Evolutionary conservation across 2,888 invertebrate genomes (phyloP).

Genomic region (Pinctada fucata): DNA sequence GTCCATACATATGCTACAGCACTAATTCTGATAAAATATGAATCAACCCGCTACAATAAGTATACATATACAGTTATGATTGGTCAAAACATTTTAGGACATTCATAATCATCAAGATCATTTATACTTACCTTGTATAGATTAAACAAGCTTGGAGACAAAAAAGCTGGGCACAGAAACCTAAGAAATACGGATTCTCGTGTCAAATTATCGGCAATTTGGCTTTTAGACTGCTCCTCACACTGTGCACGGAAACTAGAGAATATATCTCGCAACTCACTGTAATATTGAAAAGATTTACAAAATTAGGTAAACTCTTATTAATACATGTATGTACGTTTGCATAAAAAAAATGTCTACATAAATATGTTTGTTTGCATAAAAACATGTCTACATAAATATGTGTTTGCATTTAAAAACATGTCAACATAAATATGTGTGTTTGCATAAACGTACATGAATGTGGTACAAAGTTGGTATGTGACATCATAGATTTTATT

Average conservation of each 20-base stretch:
- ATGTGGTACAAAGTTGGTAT: no score
- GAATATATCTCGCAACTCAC: conserved; percentile 81
- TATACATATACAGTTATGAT: no score
- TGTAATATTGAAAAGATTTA: conserved; percentile 52
- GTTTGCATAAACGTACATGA: no score
- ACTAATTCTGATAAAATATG: no score
- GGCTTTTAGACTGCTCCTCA: conserved; percentile 86
- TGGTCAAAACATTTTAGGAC: not conserved
- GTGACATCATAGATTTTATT: no score
- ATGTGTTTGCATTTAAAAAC: no score
- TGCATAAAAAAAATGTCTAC: not conserved
- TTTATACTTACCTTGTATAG: conserved; percentile 87
- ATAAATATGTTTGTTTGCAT: no score
- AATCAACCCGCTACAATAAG: not conserved
- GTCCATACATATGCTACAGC: no score
- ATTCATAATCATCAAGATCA: not conserved
- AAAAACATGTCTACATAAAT: no score
- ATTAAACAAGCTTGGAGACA: conserved; percentile 94
- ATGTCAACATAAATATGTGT: no score
- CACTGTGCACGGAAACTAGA: conserved; percentile 89
- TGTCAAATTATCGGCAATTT: conserved; percentile 94
- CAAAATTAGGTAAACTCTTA: no score
- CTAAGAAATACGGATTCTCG: conserved; percentile 95
- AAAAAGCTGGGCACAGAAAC: conserved; percentile 95
- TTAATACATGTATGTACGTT: not conserved